Conservation (phyloP, 2,888 invertebrate species). For the Punctoribates punctum region DNA sequence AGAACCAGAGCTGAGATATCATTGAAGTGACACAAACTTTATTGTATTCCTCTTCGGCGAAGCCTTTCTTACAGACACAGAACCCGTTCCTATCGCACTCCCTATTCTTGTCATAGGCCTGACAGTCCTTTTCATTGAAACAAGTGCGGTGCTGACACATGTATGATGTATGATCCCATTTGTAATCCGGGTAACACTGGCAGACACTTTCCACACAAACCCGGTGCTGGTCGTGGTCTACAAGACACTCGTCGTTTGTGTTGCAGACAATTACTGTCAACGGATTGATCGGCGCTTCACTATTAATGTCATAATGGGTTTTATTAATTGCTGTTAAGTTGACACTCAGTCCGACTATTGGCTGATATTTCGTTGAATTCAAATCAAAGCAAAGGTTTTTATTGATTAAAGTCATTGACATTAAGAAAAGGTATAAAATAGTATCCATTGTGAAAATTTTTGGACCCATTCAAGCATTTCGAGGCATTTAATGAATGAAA, state of each 20-base stretch:
- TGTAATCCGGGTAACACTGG: background rate
- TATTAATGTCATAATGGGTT: background rate
- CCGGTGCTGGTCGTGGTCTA: background rate
- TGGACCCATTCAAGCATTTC: too few relatives aligned
- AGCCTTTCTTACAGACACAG: slow-evolving; percentile 12
- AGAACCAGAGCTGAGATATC: slow-evolving; percentile 16
- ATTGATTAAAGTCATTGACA: too few relatives aligned
- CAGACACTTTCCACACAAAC: background rate
- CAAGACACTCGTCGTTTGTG: background rate
- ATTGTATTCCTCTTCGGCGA: background rate
- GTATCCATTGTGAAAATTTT: too few relatives aligned
- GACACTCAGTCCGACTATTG: too few relatives aligned
- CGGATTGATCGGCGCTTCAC: background rate
- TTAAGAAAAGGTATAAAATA: too few relatives aligned
- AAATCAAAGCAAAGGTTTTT: too few relatives aligned
- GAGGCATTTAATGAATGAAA: too few relatives aligned
- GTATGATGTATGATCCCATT: background rate
- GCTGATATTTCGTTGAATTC: too few relatives aligned
- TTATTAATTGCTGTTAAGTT: too few relatives aligned
- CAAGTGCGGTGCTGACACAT: background rate
- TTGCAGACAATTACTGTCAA: background rate
- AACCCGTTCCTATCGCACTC: slow-evolving; percentile 8
- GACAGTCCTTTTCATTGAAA: slow-evolving; percentile 22
- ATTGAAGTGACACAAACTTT: background rate
- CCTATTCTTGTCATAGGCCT: background rate